Percentiles rank a stretch among this genome's conserved stretches.
Evolutionary conservation across 2,797 vertebrate genomes (phyloP).

Genomic region (Aselliscus stoliczkanus): DNA sequence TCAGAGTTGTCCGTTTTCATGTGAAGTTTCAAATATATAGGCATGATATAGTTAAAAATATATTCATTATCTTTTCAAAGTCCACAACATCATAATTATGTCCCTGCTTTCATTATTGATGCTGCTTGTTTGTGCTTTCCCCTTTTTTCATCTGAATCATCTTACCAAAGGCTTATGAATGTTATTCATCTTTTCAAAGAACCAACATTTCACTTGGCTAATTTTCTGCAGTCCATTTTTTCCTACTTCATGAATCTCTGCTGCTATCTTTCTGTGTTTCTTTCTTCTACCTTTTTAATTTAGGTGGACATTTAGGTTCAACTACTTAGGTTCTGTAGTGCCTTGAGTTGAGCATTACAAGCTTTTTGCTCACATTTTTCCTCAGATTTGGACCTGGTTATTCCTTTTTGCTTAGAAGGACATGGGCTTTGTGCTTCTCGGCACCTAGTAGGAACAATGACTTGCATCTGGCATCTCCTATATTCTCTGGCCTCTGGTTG

Average conservation of each 20-base stretch:
- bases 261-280: background rate
- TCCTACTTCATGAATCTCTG: background rate
- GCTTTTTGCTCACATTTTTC: background rate
- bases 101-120: background rate
- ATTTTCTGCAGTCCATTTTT: background rate
- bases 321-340: background rate
- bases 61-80: background rate
- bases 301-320: background rate
- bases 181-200: background rate
- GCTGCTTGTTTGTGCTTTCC: background rate
- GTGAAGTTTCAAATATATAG: background rate
- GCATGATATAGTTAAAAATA: background rate
- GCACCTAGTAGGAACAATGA: background rate
- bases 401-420: background rate
- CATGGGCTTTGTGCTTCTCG: background rate
- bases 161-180: background rate
- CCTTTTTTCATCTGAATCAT: background rate
- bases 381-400: background rate
- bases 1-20: background rate
- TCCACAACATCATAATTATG: background rate
- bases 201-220: background rate
- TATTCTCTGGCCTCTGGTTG: background rate
- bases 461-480: background rate
- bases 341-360: background rate
- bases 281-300: constrained; percentile 7